These are phyloP conservation scores for Sarcophaga peregrina DNA, from an alignment of 1,140 invertebrate species.

Conservation along the genomic window DNA sequence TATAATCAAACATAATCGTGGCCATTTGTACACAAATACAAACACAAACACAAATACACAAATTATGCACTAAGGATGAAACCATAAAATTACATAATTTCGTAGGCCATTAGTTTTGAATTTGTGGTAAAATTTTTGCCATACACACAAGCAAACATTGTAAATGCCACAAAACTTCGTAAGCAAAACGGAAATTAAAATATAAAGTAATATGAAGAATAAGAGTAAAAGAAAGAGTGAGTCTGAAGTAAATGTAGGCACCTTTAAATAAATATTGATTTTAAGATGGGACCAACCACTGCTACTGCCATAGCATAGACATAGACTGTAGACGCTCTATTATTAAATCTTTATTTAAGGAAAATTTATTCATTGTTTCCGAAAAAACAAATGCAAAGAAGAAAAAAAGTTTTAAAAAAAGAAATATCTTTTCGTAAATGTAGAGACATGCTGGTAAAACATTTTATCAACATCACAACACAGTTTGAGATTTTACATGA, in stretches of 20 bases:
- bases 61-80: not conserved
- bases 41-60: not conserved
- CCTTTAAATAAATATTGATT: too few relatives aligned
- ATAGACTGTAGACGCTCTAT: too few relatives aligned
- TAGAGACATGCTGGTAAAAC: not conserved
- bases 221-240: too few relatives aligned
- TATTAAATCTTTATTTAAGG: too few relatives aligned
- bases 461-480: not conserved
- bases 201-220: not conserved
- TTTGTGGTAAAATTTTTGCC: slow-evolving; percentile 62
- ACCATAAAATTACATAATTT: slow-evolving; percentile 46
- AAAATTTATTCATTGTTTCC: not conserved
- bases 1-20: too few relatives aligned
- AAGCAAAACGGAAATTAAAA: slow-evolving; percentile 64
- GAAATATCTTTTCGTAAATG: not conserved
- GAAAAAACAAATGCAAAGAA: too few relatives aligned
- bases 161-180: slow-evolving; percentile 64
- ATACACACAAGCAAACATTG: slow-evolving; percentile 57
- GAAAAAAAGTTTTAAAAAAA: not conserved
- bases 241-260: too few relatives aligned
- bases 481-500: not conserved
- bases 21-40: not conserved
- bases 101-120: slow-evolving; percentile 65
- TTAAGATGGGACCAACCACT: too few relatives aligned
- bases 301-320: too few relatives aligned